Conservation (phyloP, 2,113 vertebrate genomes). For the Gobiocypris rarus region DNA sequence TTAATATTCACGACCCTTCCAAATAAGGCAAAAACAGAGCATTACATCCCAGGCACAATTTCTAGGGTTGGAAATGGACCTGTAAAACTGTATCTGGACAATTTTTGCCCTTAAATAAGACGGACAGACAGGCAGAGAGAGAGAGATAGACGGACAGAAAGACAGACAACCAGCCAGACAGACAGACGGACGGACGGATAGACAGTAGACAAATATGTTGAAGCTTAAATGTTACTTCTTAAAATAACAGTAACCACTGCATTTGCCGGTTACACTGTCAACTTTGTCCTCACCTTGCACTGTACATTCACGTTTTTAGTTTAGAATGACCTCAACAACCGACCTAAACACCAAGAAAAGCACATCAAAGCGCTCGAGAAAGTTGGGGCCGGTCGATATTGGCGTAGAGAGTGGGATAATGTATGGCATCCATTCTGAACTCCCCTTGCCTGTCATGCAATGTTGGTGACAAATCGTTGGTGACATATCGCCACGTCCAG, state of each 20-base stretch:
- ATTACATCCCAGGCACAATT: too few species aligned
- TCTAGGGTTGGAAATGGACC: too few species aligned
- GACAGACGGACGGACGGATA: neutral
- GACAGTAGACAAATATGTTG: neutral
- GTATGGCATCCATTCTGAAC: conserved; percentile 45
- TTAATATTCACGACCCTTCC: too few species aligned
- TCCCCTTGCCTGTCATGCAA: conserved; percentile 47
- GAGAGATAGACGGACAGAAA: too few species aligned
- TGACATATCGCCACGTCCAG: conserved; percentile 50
- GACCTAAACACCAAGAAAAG: conserved; percentile 14
- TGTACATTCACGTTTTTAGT: neutral
- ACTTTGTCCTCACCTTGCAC: neutral
- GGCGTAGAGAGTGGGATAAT: conserved; percentile 34
- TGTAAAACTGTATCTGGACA: too few species aligned
- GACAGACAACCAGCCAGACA: too few species aligned
- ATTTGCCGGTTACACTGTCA: neutral
- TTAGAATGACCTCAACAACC: conserved; percentile 9
- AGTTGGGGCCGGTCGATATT: conserved; percentile 43
- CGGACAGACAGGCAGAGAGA: too few species aligned
- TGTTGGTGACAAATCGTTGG: conserved; percentile 50
- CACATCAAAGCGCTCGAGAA: conserved; percentile 25
- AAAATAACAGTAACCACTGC: neutral
- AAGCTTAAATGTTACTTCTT: neutral
- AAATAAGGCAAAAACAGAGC: too few species aligned
- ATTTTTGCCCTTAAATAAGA: too few species aligned